Percentiles rank a stretch among this genome's conserved stretches.
phyloP scores from a whole-genome alignment of 2,888 invertebrate genomes.

The Epiblema foenella region DNA sequence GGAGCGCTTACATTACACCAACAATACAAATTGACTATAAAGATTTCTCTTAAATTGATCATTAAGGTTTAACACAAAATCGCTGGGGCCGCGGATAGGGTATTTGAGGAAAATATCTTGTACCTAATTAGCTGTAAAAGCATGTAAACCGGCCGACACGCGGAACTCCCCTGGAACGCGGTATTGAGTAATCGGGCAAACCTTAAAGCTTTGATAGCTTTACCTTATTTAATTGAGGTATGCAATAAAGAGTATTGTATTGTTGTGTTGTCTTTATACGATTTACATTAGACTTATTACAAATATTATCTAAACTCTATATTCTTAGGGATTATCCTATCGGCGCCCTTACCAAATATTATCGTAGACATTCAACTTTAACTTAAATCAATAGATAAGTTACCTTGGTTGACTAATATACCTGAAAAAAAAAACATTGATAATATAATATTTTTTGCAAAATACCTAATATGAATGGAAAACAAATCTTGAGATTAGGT shows the following conservation, averaged over 20 bases:
- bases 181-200: constrained; percentile 3
- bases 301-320: not conserved
- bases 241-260: no score
- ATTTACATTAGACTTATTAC: not conserved
- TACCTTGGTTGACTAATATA: not conserved
- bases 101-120: constrained; percentile 30
- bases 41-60: constrained; percentile 53
- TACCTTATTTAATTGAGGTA: no score
- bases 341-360: no score
- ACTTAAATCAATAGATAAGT: not conserved
- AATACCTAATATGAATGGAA: not conserved
- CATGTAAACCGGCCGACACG: not conserved
- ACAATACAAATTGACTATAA: constrained; percentile 59
- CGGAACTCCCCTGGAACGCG: not conserved
- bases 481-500: no score
- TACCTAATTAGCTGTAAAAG: constrained; percentile 35
- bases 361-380: not conserved
- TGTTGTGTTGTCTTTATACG: not conserved
- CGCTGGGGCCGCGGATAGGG: constrained; percentile 14
- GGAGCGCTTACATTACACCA: constrained; percentile 52
- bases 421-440: not conserved
- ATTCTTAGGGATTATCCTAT: not conserved
- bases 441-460: not conserved
- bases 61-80: constrained; percentile 52
- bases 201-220: not conserved